phyloP scores from a whole-genome alignment of 1,140 invertebrate species.

The Calephelis nemesis region DNA sequence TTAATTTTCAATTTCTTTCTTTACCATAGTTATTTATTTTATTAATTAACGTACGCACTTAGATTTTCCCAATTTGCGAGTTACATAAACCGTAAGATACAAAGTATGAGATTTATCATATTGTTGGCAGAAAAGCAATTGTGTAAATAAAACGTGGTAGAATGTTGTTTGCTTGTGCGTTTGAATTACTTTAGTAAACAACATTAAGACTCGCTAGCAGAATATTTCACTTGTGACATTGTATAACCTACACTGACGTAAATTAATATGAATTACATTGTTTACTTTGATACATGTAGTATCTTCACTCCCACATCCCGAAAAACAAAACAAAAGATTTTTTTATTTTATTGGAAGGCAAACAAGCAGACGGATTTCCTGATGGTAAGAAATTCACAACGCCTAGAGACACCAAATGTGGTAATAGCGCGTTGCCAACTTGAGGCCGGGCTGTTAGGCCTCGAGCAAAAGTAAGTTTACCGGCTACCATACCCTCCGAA shows the following conservation, averaged over 20 bases:
- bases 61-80: neutral
- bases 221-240: constrained; percentile 7
- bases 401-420: too few relatives aligned
- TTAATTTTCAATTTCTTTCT: too few relatives aligned
- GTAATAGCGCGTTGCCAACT: too few relatives aligned
- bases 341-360: too few relatives aligned
- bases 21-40: too few relatives aligned
- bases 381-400: too few relatives aligned
- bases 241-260: neutral
- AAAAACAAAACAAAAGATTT: neutral
- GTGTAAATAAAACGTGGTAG: constrained; percentile 49
- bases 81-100: neutral
- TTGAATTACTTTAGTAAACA: constrained; percentile 11
- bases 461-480: too few relatives aligned
- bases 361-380: too few relatives aligned
- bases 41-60: too few relatives aligned
- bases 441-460: too few relatives aligned
- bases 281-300: neutral
- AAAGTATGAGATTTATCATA: constrained; percentile 39
- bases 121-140: constrained; percentile 36
- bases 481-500: too few relatives aligned
- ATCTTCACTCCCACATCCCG: neutral
- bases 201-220: constrained; percentile 1
- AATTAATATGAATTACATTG: neutral
- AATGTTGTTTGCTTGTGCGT: constrained; percentile 33